Percentiles rank a stretch among this genome's conserved stretches.
Conservation (phyloP, 1,140 invertebrate species). For the Trissolcus basalis region DNA sequence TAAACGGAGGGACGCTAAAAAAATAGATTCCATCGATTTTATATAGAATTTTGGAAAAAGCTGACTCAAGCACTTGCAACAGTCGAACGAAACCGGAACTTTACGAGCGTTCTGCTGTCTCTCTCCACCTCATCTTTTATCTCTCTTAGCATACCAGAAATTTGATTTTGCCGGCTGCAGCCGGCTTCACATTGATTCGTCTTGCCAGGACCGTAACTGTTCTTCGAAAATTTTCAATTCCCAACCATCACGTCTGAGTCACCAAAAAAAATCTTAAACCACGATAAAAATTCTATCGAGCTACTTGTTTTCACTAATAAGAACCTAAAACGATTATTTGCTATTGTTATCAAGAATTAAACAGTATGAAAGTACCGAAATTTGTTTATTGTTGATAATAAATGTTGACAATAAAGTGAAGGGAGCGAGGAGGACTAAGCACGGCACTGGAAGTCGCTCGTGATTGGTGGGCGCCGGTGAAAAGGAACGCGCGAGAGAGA, state of each 20-base stretch:
- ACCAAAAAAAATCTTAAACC: too few relatives aligned
- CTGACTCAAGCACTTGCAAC: not conserved
- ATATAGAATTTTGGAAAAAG: not conserved
- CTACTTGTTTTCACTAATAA: too few relatives aligned
- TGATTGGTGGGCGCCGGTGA: too few relatives aligned
- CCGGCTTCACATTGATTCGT: conserved; percentile 38
- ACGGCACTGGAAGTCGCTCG: too few relatives aligned
- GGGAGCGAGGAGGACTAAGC: too few relatives aligned
- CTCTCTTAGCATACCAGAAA: conserved; percentile 12
- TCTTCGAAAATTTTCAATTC: conserved; percentile 1
- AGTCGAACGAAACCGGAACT: not conserved
- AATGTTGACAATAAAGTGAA: too few relatives aligned
- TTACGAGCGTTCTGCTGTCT: not conserved
- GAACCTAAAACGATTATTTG: too few relatives aligned
- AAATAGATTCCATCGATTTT: conserved; percentile 1
- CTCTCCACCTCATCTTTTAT: not conserved
- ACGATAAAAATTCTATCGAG: too few relatives aligned
- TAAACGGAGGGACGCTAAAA: not conserved
- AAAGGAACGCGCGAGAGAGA: too few relatives aligned
- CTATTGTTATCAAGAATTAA: too few relatives aligned
- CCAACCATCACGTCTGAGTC: not conserved
- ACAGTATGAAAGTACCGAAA: too few relatives aligned
- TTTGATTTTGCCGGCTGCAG: conserved; percentile 34
- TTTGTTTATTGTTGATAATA: too few relatives aligned
- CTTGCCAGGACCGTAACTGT: conserved; percentile 15